Conservation (phyloP, 2,888 invertebrate genomes). For the Apodemia zela region DNA sequence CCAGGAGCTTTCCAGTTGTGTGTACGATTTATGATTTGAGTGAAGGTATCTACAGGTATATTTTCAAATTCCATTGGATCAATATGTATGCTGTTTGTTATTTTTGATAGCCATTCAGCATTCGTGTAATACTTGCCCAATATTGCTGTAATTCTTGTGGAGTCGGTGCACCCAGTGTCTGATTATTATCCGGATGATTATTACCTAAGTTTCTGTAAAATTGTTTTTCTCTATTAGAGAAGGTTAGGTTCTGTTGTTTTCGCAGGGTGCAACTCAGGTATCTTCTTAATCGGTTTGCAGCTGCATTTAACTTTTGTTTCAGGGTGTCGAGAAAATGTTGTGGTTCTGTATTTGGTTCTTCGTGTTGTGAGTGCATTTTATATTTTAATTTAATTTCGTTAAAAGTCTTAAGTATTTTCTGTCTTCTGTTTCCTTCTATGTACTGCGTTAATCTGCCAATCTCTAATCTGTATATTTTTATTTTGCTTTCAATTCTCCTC, state of each 20-base stretch:
- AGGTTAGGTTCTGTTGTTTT: conserved; percentile 27
- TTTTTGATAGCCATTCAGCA: conserved; percentile 25
- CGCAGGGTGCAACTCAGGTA: conserved; percentile 26
- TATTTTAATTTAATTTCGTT: conserved; percentile 19
- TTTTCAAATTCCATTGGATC: conserved; percentile 25
- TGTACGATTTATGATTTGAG: conserved; percentile 20
- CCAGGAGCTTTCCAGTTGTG: conserved; percentile 27
- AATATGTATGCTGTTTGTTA: conserved; percentile 13
- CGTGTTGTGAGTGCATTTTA: conserved; percentile 23
- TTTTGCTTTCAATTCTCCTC: conserved; percentile 24
- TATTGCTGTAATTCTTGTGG: conserved; percentile 21
- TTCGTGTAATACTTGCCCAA: conserved; percentile 29
- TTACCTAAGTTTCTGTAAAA: conserved; percentile 23
- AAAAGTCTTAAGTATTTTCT: conserved; percentile 18
- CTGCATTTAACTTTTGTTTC: conserved; percentile 25
- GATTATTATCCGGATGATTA: neutral
- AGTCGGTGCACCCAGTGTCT: neutral
- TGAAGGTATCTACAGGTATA: conserved; percentile 25
- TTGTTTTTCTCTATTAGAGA: conserved; percentile 26
- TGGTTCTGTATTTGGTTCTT: conserved; percentile 20
- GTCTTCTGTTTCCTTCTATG: conserved; percentile 23
- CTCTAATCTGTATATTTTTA: conserved; percentile 21
- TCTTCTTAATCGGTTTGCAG: conserved; percentile 22
- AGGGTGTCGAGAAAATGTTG: conserved; percentile 23
- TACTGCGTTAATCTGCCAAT: conserved; percentile 26